These are phyloP conservation scores for Drosophila niveifrons DNA, from an alignment of 2,888 invertebrate species.

Conservation along the genomic window DNA sequence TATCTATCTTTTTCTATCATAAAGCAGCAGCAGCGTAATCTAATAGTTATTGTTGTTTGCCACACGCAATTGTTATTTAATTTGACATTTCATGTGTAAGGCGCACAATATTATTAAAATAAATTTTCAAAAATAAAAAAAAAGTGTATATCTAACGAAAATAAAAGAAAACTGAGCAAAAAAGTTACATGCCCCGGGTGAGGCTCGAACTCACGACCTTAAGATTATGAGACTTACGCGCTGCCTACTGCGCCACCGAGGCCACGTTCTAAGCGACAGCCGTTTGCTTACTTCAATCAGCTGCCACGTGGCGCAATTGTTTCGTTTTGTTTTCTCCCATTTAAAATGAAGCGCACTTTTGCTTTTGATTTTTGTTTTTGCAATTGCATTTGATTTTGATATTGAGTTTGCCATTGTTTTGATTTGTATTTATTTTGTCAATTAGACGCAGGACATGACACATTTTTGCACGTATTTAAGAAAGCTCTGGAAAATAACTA, in stretches of 20 bases:
- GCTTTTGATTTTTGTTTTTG: neutral
- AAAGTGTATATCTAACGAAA: slow-evolving; percentile 1
- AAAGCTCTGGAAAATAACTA: slow-evolving; percentile 27
- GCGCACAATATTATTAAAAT: neutral
- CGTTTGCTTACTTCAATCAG: slow-evolving; percentile 35
- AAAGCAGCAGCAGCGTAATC: slow-evolving; percentile 29
- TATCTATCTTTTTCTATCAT: slow-evolving; percentile 40
- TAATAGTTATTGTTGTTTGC: slow-evolving; percentile 21
- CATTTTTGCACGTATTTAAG: slow-evolving; percentile 48
- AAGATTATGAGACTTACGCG: slow-evolving; percentile 86
- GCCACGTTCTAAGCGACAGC: slow-evolving; percentile 58
- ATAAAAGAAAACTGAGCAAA: slow-evolving; percentile 25
- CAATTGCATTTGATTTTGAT: neutral
- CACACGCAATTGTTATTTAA: slow-evolving; percentile 61
- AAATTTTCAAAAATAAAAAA: slow-evolving; percentile 4
- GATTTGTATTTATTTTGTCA: neutral
- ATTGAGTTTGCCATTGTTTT: neutral
- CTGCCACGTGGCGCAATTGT: slow-evolving; percentile 57
- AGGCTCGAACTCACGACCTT: slow-evolving; percentile 85
- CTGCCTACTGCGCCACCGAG: slow-evolving; percentile 86
- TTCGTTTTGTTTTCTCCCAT: neutral
- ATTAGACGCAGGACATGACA: slow-evolving; percentile 20
- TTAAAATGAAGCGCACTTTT: slow-evolving; percentile 8
- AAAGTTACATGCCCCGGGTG: slow-evolving; percentile 83
- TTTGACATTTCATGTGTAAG: slow-evolving; percentile 35